Evolutionary conservation across 2,888 invertebrate species (phyloP), one percentile per base, ranked within the genome.

Genomic region (Polymixis flavicincta): DNA sequence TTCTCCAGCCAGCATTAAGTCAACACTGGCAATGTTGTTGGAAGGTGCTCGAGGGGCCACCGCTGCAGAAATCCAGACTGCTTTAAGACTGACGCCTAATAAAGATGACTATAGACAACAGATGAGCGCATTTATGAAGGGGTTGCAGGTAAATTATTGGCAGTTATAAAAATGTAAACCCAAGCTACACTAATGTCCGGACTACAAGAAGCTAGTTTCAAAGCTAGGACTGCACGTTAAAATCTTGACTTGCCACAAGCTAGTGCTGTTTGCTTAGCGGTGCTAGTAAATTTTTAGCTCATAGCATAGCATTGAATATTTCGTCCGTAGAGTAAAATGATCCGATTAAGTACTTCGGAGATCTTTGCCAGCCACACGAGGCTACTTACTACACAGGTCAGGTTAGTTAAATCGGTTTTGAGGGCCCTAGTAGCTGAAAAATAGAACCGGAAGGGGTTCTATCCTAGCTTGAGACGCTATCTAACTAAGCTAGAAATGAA

Each of bases 1-100:
- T 5, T 98, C 98, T n/a, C 97, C 98, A 25, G 97, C 97, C 74
- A 97, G 97, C 89, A 95, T 97, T 45, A 98, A 97, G 91, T 94
- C 97, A 0, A 97, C 97, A 0, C 89, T 98, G 66, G 97, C 97
- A 11, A 97, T 97, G 96, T 86, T 98, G 59, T 90, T 97, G 63
- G 98, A 98, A 92, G 98, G 97, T 32, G 97, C 97, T 0, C 89
- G 88, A 17, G 97, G 97, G 7, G 84, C 87, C 0, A 97, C 97
- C 19, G 97, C 97, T 7, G 90, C 92, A 14, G 97, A 98, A 93
- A 96, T 98, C 70, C 92, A 95, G 77, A 94, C 93, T 61, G 96
- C 97, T 17, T 90, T 98, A 69, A 95, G 97, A 85, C 91, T 98
- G 65, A 96, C 97, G 0, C 90, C 94, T 0, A 90, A 95, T 68